Evolutionary conservation across 1,140 invertebrate genomes (phyloP), one percentile per base, ranked within the genome.

Genomic region (Diorhabda sublineata): DNA sequence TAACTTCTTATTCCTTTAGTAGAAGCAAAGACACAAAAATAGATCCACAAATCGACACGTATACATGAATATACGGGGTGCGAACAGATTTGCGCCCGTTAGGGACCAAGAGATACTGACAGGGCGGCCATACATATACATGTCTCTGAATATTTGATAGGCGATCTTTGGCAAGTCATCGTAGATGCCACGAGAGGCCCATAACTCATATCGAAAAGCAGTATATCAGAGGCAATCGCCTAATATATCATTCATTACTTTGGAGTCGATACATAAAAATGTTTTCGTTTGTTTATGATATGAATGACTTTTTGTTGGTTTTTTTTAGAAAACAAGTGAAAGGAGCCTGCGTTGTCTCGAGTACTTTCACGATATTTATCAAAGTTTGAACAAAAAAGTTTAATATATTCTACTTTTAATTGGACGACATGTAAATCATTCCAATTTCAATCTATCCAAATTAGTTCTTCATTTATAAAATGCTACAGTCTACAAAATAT

Each of bases 121-220:
- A 9, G 59, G 59, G 59, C 26, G 42, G 26, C 65, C 66, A 60
- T 67, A 60, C 65, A 67, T 67, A 67, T 67, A 67, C 43, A 67
- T 59, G 65, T 59, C 65, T 56, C 60, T 78, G 71, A 74, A 79
- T 79, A 78, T 79, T 79, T 79, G 74, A 79, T 79, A 74, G 47
- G 63, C 73, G 74, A 77, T 77, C 75, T 78, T 79, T 78, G 78
- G 74, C 78, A 79, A 78, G 76, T 79, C 78, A 76, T 79, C 77
- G 78, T 75, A 67, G 70, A 64, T 74, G 73, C 71, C 77, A 70
- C 78, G 67, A 62, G 77, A 78, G 78, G 75, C 74, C 75, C 76
- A 79, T 79, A 79, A 79, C 76, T 79, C 78, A 79, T 79, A 79
- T 78, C 73, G 77, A 66, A 73, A 73, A 76, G 67, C 71, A 76